These are phyloP conservation scores for Erpornis zantholeuca DNA, from an alignment of 2,113 vertebrate species.

Conservation along the genomic window DNA sequence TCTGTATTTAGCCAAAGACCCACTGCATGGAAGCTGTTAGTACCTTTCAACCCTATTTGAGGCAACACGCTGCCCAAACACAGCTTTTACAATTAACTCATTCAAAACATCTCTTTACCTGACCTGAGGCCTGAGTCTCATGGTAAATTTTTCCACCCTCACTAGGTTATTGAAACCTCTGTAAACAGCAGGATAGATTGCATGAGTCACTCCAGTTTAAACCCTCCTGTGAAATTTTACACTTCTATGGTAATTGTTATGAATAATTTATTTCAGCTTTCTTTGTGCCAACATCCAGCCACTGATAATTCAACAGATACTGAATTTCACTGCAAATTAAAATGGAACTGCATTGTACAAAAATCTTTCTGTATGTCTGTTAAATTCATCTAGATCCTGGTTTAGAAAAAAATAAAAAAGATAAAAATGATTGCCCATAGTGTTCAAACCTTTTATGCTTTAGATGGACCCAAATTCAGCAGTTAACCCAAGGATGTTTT, in stretches of 20 bases:
- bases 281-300: not conserved
- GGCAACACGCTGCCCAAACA: not conserved
- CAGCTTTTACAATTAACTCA: not conserved
- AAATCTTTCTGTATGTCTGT: not conserved
- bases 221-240: not conserved
- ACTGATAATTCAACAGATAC: not conserved
- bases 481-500: not conserved
- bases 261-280: conserved; percentile 22
- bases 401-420: not conserved
- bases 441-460: not conserved
- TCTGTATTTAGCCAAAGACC: not conserved
- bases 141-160: not conserved
- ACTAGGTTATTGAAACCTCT: not conserved
- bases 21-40: not conserved
- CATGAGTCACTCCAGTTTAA: conserved; percentile 22
- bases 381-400: not conserved
- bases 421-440: not conserved
- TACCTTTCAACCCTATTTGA: not conserved
- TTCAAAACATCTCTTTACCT: not conserved
- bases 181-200: not conserved
- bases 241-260: not conserved
- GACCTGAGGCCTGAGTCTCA: not conserved
- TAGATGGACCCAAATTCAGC: not conserved
- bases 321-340: not conserved
- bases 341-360: not conserved